Percentiles rank a stretch among this genome's conserved stretches.
These are phyloP conservation scores for Asarcornis scutulata DNA, from an alignment of 2,113 vertebrate genomes.

Conservation along the genomic window DNA sequence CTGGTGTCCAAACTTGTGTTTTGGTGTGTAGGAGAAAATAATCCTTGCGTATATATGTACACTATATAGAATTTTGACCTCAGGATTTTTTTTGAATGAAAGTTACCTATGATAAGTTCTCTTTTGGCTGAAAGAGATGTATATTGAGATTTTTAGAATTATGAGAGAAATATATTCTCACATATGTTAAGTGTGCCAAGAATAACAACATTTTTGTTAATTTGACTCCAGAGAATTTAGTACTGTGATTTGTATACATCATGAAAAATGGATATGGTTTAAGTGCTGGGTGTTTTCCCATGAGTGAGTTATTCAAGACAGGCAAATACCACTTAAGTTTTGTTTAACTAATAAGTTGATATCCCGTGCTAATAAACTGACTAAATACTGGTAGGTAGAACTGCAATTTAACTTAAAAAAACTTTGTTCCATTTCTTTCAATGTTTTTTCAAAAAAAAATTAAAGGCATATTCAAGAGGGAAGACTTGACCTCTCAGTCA, in stretches of 20 bases:
- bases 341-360: background rate
- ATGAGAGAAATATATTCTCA: background rate
- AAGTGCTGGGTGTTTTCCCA: background rate
- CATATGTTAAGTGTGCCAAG: background rate
- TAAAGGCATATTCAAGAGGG: background rate
- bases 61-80: background rate
- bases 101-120: background rate
- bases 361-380: background rate
- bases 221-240: background rate
- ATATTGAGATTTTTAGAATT: background rate
- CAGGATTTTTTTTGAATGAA: background rate
- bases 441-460: background rate
- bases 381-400: background rate
- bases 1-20: background rate
- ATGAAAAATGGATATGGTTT: background rate
- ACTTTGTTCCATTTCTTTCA: background rate
- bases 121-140: background rate
- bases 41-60: background rate
- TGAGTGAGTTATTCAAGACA: background rate
- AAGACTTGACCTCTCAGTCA: background rate
- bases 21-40: background rate
- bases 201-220: background rate
- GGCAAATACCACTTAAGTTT: background rate
- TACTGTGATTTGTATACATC: background rate
- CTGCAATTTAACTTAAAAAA: background rate